Base-by-base conservation (phyloP, 2,888 invertebrate species). In the Chaitophorus viminalis region DNA sequence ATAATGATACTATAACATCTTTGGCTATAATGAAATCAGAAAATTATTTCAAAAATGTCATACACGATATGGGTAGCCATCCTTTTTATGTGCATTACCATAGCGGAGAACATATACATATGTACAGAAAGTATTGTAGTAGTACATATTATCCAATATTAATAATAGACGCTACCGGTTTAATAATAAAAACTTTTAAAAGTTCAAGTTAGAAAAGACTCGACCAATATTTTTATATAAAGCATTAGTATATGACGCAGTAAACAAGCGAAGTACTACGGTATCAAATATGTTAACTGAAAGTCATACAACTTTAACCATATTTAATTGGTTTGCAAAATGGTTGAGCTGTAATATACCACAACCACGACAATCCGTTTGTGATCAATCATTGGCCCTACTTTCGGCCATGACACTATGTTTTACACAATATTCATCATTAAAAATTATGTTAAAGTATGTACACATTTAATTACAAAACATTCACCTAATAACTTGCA, bases 271-370 rank as follows among this genome's bases (percentile, higher is more conserved):
- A 8, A 46, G 52, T 18, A 29, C 29, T 17, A 76, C 76, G 1
- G 76, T 82, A 11, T 21, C 31, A 4, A 70, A 82, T 46, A 82
- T 82, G 82, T 31, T 82, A 39, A 21, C 29, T 72, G 82, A 52
- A n/a, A 25, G 25, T 9, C 82, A 82, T 70, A 52, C 39, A 29
- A 82, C 21, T 36, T 6, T 70, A 25, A 1, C 70, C n/a, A 70
- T 82, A 14, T 72, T 31, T 46, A 46, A 82, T 11, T 82, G 72
- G 68, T 21, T 82, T 14, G n/a, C 39, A 39, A 70, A 70, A 29
- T 82, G 82, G 82, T 33, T 70, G 11, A 46, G 46, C 29, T 31
- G 21, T 70, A 18, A 52, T 52, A 3, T 72, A 0, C 70, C 82
- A 21, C 25, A 1, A 52, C 82, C 82, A 33, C 8, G 18, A 33